Base-by-base conservation (phyloP, 2,113 vertebrate genomes). In the Actenoides hombroni region DNA sequence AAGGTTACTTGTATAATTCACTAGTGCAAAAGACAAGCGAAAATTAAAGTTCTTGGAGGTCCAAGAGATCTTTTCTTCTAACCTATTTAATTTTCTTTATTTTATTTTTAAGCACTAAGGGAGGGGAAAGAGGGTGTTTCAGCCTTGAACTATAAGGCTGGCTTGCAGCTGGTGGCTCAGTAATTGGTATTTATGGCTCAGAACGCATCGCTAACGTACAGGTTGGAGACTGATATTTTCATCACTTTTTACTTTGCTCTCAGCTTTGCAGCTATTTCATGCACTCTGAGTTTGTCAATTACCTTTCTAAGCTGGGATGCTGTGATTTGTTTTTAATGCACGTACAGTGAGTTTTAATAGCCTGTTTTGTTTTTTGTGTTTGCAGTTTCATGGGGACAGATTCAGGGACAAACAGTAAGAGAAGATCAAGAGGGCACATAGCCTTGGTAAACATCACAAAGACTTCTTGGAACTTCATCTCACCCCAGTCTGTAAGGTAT, bases 211-310 rank as follows among this genome's bases (percentile, higher is more conserved):
- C 63, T 91, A 90, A 77, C 71, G 60, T 42, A 65, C 33, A 75
- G 75, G 78, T 71, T 83, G 46, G 54, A 94, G 82, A 29, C 77
- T 63, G 64, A 61, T 92, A 92, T 79, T 94, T 90, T 69, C 92
- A 70, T 89, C 76, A n/a, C 54, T 91, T 81, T 77, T n/a, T 65
- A 23, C 53, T 74, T 77, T 44, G 29, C 93, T 75, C 71, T 77
- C 88, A 79, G 73, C 73, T 94, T 85, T 68, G 80, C 81, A 89
- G 67, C 1, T 42, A 88, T 95, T 95, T 95, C 92, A 91, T 92
- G 94, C 79, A 86, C 42, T 84, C 86, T 85, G 91, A 24, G 44
- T 95, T 92, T 94, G 91, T 48, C 94, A 93, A 71, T 97, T 96
- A 95, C 89, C 76, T 75, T 78, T 59, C 75, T 0, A 5, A 82